Evolutionary conservation across 2,113 vertebrate species (phyloP), one percentile per base, ranked within the genome.

Genomic region (Beaufortia kweichowensis): DNA sequence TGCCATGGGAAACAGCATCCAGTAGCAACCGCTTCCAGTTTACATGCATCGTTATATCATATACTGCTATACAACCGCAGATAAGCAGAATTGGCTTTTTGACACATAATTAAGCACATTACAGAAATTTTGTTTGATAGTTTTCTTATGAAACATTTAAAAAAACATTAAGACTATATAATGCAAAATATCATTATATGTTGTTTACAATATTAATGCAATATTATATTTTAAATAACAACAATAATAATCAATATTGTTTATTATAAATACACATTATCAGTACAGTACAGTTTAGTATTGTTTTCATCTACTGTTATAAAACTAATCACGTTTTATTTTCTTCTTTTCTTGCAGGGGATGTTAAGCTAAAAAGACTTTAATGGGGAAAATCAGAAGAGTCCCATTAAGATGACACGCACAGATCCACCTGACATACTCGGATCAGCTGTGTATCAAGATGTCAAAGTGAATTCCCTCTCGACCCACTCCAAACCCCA

Each of bases 321-420:
- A 39, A 35, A 35, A 35, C 33, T 50, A 19, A 17, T 50, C 14
- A 2, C 28, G 9, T 76, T 65, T 72, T 63, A 55, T 82, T 33
- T 83, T 85, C 6, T 50, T 81, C 72, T 77, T 4, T 64, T 55
- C 81, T 57, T 82, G 21, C 79, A 92, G 92, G 88, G 33, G 77
- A 83, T 75, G 77, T 81, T 87, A 84, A 84, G 83, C 88, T 92
- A 90, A 81, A 94, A 91, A 89, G 88, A 79, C 72, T 92, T 93
- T 96, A 88, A 97, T 92, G 91, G 87, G 89, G 85, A 89, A 84
- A 72, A 62, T 86, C 85, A 90, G 91, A 91, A 90, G 85, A 91
- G 91, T 88, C 66, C 76, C 89, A 90, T 93, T 95, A 99, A 98
- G 93, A 99, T 99, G 97, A 99, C 96, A 95, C 96, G 96, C 88